A percentile compares a stretch with the other conserved stretches of the same genome.
Evolutionary conservation across 2,888 invertebrate genomes (phyloP).

Genomic region (Ormia ochracea): DNA sequence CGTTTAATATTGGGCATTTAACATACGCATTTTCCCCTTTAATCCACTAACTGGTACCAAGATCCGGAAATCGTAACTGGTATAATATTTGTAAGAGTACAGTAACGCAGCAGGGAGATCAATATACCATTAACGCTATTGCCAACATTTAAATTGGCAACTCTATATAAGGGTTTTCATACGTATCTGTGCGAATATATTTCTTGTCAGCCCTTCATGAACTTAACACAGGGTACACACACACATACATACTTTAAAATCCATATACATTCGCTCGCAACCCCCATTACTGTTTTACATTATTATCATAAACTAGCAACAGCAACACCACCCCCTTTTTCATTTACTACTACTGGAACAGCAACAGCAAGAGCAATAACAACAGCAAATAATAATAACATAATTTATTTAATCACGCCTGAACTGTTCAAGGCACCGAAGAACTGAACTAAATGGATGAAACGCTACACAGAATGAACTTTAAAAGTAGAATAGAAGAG

Average conservation of each 20-base stretch:
- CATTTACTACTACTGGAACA: conserved; percentile 10
- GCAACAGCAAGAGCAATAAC: too few species aligned
- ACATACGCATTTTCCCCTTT: too few species aligned
- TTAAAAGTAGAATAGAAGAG: too few species aligned
- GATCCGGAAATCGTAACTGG: too few species aligned
- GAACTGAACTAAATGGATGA: conserved; percentile 35
- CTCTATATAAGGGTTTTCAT: too few species aligned
- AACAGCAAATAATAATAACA: too few species aligned
- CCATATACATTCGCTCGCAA: conserved; percentile 4
- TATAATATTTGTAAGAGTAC: too few species aligned
- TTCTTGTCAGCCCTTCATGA: conserved; percentile 56
- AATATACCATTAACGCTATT: too few species aligned
- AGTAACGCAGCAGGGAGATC: too few species aligned
- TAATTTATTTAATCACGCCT: conserved; percentile 63
- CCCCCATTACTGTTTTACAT: conserved; percentile 42
- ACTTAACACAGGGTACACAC: conserved; percentile 26
- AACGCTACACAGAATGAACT: not conserved
- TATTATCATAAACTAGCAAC: not conserved
- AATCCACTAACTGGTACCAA: too few species aligned
- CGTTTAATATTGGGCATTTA: too few species aligned
- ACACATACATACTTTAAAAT: not conserved
- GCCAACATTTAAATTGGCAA: too few species aligned
- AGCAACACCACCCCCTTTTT: not conserved
- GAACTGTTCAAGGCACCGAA: conserved; percentile 57
- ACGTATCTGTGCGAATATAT: conserved; percentile 50